Evolutionary conservation across 1,140 invertebrate species (phyloP).

Genomic region (Nylanderia fulva): DNA sequence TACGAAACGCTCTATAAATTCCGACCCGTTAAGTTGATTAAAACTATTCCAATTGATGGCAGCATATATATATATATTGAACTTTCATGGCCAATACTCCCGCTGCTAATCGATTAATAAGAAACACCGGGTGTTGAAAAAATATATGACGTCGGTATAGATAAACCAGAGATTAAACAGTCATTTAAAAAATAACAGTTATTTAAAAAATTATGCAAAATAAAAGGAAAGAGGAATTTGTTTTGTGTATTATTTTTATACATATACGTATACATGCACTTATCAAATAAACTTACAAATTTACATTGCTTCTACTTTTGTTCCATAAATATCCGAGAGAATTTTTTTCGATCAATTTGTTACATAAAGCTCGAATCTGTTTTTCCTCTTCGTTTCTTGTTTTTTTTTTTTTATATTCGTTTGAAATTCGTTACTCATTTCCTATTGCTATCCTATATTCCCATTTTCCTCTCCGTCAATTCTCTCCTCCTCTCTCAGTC

Average conservation of each 20-base stretch:
- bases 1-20: conserved; percentile 70
- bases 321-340: neutral
- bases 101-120: conserved; percentile 17
- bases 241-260: neutral
- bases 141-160: neutral
- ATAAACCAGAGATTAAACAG: neutral
- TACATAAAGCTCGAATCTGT: neutral
- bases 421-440: conserved; percentile 37
- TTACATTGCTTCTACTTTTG: neutral
- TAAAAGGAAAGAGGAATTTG: too few relatives aligned
- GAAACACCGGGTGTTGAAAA: neutral
- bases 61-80: conserved; percentile 34
- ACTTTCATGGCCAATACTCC: conserved; percentile 14
- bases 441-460: conserved; percentile 8
- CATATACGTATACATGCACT: too few relatives aligned
- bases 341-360: neutral
- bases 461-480: neutral
- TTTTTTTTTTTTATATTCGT: neutral
- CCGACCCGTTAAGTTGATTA: conserved; percentile 65
- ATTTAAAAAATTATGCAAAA: neutral
- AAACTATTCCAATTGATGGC: conserved; percentile 71
- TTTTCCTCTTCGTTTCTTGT: neutral
- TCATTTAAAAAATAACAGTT: too few relatives aligned
- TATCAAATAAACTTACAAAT: neutral
- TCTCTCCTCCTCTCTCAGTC: conserved; percentile 2